Evolutionary conservation across 2,113 vertebrate genomes (phyloP).

Genomic region (Rhineura floridana): DNA sequence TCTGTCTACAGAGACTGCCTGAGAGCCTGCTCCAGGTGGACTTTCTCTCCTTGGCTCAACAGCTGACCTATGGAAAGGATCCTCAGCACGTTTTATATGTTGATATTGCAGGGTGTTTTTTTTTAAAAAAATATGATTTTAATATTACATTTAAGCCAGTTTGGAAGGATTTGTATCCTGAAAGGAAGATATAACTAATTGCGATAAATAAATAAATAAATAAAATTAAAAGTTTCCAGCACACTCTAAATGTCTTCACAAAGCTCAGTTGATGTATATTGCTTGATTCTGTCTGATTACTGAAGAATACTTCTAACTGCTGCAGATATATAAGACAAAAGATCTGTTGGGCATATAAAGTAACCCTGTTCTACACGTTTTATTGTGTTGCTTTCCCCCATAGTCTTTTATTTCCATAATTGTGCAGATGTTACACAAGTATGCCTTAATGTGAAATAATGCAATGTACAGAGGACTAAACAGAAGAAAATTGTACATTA

Average conservation of each 20-base stretch:
- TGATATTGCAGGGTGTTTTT: too few species aligned
- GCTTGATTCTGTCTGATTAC: slow-evolving; percentile 56
- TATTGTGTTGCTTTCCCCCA: slow-evolving; percentile 9
- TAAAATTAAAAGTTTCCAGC: slow-evolving; percentile 49
- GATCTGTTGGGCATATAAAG: slow-evolving; percentile 18
- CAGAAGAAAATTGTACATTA: slow-evolving; percentile 60
- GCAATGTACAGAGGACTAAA: slow-evolving; percentile 50
- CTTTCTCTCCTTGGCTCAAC: too few species aligned
- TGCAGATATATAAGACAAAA: slow-evolving; percentile 31
- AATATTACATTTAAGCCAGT: background rate
- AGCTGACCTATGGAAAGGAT: too few species aligned
- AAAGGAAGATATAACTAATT: background rate
- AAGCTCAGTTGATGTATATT: slow-evolving; percentile 52
- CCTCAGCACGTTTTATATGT: too few species aligned
- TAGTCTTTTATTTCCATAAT: slow-evolving; percentile 54
- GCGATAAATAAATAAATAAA: slow-evolving; percentile 39
- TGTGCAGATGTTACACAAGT: slow-evolving; percentile 58
- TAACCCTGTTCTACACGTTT: slow-evolving; percentile 26
- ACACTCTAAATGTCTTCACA: slow-evolving; percentile 53
- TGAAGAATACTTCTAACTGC: slow-evolving; percentile 38
- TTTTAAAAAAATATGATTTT: background rate
- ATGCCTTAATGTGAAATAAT: slow-evolving; percentile 44
- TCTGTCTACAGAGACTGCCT: too few species aligned
- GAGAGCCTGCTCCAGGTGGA: too few species aligned
- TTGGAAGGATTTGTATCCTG: background rate